A percentile compares a stretch with the other conserved stretches of the same genome.
phyloP scores from a whole-genome alignment of 2,888 invertebrate species.

The Xylota sylvarum region DNA sequence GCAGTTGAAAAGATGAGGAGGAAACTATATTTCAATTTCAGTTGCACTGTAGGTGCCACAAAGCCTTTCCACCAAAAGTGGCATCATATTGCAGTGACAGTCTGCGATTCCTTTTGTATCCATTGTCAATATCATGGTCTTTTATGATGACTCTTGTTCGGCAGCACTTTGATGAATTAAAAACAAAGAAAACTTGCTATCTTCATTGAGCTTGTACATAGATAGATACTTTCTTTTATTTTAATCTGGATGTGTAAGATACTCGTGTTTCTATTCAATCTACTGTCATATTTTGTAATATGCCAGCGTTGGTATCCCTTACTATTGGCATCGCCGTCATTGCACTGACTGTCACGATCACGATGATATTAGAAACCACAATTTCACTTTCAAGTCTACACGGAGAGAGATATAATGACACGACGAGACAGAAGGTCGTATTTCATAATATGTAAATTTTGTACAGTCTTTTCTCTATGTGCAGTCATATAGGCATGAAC shows the following conservation, averaged over 20 bases:
- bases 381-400: conserved; percentile 49
- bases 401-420: conserved; percentile 9
- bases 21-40: conserved; percentile 12
- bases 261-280: not conserved
- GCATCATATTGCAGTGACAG: not conserved
- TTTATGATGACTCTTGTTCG: not conserved
- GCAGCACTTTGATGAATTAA: not conserved
- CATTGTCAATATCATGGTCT: conserved; percentile 3
- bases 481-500: too few relatives aligned
- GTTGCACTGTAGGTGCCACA: not conserved
- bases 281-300: not conserved
- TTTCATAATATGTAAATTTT: conserved; percentile 18
- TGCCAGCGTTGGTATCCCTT: not conserved
- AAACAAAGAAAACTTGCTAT: too few relatives aligned
- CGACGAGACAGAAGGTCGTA: conserved; percentile 34
- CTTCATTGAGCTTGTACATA: too few relatives aligned
- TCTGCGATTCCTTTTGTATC: not conserved
- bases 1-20: not conserved
- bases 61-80: not conserved
- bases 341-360: conserved; percentile 10
- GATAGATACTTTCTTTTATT: too few relatives aligned
- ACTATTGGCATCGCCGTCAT: not conserved
- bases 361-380: conserved; percentile 18
- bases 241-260: too few relatives aligned
- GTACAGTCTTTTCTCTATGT: too few relatives aligned